These are phyloP conservation scores for Choreutis nemorana DNA, from an alignment of 2,888 invertebrate species.

Conservation along the genomic window DNA sequence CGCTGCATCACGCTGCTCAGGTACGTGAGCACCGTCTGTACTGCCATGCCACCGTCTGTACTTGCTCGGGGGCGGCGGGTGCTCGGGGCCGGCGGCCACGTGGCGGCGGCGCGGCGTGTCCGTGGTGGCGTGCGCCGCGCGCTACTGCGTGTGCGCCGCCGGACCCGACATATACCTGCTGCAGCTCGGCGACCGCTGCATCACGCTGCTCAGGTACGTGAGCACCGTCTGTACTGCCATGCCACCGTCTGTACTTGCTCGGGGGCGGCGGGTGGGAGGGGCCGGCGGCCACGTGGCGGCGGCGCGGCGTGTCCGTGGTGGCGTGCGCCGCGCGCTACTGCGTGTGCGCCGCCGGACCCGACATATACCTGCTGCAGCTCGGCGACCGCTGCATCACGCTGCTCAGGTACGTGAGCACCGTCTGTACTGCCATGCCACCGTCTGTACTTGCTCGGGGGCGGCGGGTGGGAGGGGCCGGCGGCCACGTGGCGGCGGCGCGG, in stretches of 20 bases:
- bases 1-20: slow-evolving; percentile 4
- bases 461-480: slow-evolving; percentile 27
- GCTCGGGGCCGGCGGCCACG: not conserved
- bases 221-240: too few relatives aligned
- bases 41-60: too few relatives aligned
- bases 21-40: too few relatives aligned
- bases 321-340: slow-evolving; percentile 80
- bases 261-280: slow-evolving; percentile 22
- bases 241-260: slow-evolving; percentile 61
- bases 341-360: slow-evolving; percentile 83
- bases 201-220: too few relatives aligned
- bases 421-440: too few relatives aligned
- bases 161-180: too few relatives aligned
- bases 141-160: too few relatives aligned
- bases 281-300: too few relatives aligned
- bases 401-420: too few relatives aligned
- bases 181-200: too few relatives aligned
- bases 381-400: too few relatives aligned
- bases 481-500: too few relatives aligned
- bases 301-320: slow-evolving; percentile 80
- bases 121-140: not conserved
- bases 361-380: slow-evolving; percentile 85
- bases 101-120: not conserved
- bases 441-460: slow-evolving; percentile 57
- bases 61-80: not conserved